Evolutionary conservation across 1,140 invertebrate species (phyloP), one percentile per base, ranked within the genome.

Genomic region (fruit fly (Drosophila melanogaster)): DNA sequence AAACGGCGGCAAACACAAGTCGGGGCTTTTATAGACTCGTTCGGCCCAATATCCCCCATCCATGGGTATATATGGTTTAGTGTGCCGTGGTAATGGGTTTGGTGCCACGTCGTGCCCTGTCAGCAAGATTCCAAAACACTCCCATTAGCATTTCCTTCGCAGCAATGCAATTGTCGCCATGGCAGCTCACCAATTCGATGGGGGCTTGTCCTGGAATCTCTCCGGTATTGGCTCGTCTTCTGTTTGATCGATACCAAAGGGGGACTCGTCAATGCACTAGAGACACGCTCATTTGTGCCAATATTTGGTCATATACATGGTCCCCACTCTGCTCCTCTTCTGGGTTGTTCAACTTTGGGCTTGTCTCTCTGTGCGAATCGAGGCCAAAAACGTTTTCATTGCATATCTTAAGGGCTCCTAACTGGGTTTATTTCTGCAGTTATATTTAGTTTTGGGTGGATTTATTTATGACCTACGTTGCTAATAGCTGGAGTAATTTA

Each of bases 21-120:
- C 77, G 51, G 75, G 49, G 74, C 78, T 91, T 91, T 85, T 91
- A 91, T 91, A 91, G 89, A 85, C 84, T 91, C 84, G 64, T 51
- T 47, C 26, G 43, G 46, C 49, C 40, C 49, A 66, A 33, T 57
- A 43, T 43, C 12, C 26, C 12, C n/a, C n/a, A 22, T 7, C 24
- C 24, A 15, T 24, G 19, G 55, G 38, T 80, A 81, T 58, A 50
- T 79, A 50, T 79, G 81, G 84, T 89, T 87, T 84, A 84, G 64
- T 90, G 66, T 60, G 77, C 65, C 76, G 80, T 70, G 64, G 55
- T 91, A 91, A 91, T 91, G 90, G 83, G 66, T 91, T 91, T 70
- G 81, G 90, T 91, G 79, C 90, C 90, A 91, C 80, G 81, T 47
- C 69, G 85, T 90, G 78, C 85, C 85, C 69, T 71, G 66, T 58